Base-by-base conservation (phyloP, 2,797 vertebrate genomes). In the Hylomyscus alleni region DNA sequence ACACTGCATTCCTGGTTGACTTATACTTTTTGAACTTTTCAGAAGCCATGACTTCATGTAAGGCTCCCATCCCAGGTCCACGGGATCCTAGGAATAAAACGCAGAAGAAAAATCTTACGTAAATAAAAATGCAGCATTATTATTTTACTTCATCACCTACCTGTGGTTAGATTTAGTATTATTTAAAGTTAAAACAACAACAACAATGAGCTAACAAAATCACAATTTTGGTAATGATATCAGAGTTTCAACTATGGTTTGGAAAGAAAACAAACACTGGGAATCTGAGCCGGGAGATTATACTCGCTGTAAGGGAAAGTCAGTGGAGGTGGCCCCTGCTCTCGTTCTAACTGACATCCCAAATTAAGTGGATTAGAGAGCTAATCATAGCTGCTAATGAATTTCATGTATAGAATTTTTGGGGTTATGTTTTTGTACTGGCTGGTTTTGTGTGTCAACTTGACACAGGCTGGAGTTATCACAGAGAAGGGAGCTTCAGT, bases 1-100 rank as follows among this genome's bases (percentile, higher is more conserved):
- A 76, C 92, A 98, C 5, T 96, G 80, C 54, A 96, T 90, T 78
- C 97, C 98, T 56, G 62, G 69, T 2, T 89, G 37, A 83, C 89
- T 82, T 85, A 98, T 11, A 50, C 73, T 91, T 89, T 81, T 80
- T 40, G 98, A 98, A 80, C 95, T 60, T 89, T 96, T 97, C 54
- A 69, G 37, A 77, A 98, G 92, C 97, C 96, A 98, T 34, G 97
- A 98, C 50, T 89, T 98, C 52, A 98, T 84, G 52, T 98, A 98
- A 44, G 95, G 97, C 67, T 98, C 75, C 98, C 97, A 98, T 81
- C 98, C 98, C 62, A 98, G 90, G 60, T 97, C 98, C 76, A 96
- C 96, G 85, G 98, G 97, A 37, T 98, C 97, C 97, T 98, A 52
- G n/a, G 56, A 94, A 89, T 24, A 37, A 86, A 89, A 96, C 73